A percentile compares a stretch with the other conserved stretches of the same genome.
Evolutionary conservation across 2,113 vertebrate genomes (phyloP).

Genomic region (Daphoenositta chrysoptera): DNA sequence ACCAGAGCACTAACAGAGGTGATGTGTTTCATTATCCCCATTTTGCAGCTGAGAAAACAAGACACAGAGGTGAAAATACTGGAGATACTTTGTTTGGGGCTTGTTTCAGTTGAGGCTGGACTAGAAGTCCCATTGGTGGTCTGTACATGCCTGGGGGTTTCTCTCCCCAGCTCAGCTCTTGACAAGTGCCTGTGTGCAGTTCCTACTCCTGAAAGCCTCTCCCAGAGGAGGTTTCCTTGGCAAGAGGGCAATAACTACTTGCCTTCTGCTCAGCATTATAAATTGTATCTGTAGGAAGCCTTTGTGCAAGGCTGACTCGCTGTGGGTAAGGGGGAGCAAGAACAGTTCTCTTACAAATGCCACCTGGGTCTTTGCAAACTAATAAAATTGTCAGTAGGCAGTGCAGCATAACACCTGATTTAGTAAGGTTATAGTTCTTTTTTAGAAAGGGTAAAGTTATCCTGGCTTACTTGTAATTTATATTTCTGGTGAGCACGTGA

Average conservation of each 20-base stretch:
- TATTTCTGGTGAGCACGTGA: neutral
- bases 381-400: neutral
- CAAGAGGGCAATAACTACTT: neutral
- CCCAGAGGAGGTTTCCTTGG: neutral
- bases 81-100: neutral
- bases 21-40: neutral
- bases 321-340: neutral
- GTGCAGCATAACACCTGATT: neutral
- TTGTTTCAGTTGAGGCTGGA: neutral
- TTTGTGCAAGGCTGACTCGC: neutral
- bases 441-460: neutral
- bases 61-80: neutral
- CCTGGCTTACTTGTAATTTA: neutral
- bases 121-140: neutral
- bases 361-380: neutral
- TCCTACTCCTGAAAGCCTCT: neutral
- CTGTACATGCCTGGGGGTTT: neutral
- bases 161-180: neutral
- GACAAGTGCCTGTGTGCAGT: neutral
- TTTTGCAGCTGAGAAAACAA: slow-evolving; percentile 26
- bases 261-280: neutral
- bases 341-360: neutral
- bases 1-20: neutral
- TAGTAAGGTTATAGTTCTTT: neutral
- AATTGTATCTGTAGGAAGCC: neutral